Base-by-base conservation (phyloP, 2,888 invertebrate genomes). In the Mayetiola destructor region DNA sequence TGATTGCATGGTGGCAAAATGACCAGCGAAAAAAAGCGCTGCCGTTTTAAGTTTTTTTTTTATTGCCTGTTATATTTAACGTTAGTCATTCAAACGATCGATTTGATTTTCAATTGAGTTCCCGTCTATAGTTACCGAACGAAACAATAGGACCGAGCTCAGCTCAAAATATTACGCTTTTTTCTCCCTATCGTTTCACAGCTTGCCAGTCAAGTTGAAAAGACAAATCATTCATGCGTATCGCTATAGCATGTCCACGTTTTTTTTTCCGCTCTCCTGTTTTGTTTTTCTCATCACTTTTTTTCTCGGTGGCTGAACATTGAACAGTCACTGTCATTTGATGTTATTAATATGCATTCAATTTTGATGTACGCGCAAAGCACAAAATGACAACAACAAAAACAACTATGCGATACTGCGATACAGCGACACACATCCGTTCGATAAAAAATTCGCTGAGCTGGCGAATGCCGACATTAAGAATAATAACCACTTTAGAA, bases 171-270 rank as follows among this genome's bases (percentile, higher is more conserved):
- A n/a, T n/a, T n/a, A n/a, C n/a, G n/a, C n/a, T n/a, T n/a, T n/a
- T n/a, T n/a, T n/a, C n/a, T n/a, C n/a, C n/a, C n/a, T 27, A 48
- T 48, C 27, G 48, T 27, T 9, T 27, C 27, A 48, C 27, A 6
- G 48, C 27, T 27, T 27, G 27, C 27, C 23, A 48, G 48, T 48
- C 48, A 48, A 48, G 48, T 48, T 48, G 48, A 48, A 48, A 48
- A 48, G 48, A 48, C 48, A 48, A 48, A 48, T 48, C 48, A 48
- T 48, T 48, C 48, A 48, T 48, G 48, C 48, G 48, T 48, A 48
- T 48, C 48, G 48, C 48, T 23, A 48, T 48, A 27, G 48, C 48
- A 48, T 27, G 48, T 48, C 48, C 48, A 48, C 16, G 48, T 48
- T 27, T 27, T 48, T 48, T 48, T 48, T 48, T 23, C 48, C n/a